Evolutionary conservation across 2,113 vertebrate species (phyloP).

Genomic region (Theristicus caerulescens): DNA sequence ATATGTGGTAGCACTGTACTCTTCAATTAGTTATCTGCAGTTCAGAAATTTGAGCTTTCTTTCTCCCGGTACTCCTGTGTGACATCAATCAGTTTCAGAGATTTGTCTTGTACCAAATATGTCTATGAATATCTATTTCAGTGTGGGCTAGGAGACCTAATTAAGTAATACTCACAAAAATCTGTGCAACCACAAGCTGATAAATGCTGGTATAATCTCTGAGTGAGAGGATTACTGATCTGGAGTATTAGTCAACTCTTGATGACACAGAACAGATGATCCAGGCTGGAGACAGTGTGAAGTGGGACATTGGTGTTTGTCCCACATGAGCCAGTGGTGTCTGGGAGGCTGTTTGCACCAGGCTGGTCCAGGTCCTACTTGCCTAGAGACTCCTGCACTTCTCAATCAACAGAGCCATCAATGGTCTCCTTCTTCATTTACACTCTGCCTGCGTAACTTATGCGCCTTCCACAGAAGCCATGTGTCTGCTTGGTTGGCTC

Average conservation of each 20-base stretch:
- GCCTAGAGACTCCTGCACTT: background rate
- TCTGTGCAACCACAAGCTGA: background rate
- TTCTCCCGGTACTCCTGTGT: background rate
- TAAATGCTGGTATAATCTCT: background rate
- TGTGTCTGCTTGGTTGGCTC: background rate
- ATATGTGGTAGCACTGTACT: background rate
- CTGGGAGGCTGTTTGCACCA: background rate
- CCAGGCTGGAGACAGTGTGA: background rate
- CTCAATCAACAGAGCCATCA: background rate
- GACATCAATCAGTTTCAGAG: background rate
- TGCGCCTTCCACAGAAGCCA: background rate
- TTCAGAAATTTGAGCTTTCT: background rate
- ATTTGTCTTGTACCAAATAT: background rate
- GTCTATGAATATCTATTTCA: background rate
- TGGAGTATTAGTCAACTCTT: background rate
- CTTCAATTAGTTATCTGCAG: background rate
- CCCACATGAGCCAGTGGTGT: background rate
- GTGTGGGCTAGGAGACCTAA: background rate
- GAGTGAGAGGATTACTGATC: background rate
- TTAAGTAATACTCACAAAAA: background rate
- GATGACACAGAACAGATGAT: background rate
- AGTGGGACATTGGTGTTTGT: background rate
- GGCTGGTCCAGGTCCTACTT: background rate
- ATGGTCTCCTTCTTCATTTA: background rate
- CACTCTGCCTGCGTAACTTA: background rate